Base-by-base conservation (phyloP, 2,888 invertebrate genomes). In the Synergus japonicus region DNA sequence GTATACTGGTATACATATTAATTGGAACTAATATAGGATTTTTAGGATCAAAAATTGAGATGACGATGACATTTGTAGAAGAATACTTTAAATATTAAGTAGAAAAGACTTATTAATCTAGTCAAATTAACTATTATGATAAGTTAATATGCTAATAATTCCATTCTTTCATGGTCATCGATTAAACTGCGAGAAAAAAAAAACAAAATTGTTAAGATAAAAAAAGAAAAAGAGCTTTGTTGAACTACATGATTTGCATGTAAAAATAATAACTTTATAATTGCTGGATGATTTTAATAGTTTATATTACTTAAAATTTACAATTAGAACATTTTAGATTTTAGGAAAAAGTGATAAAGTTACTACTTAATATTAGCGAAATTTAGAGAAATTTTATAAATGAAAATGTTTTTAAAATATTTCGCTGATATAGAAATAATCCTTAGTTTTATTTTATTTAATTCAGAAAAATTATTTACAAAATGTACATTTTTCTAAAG, bases 61-160 rank as follows among this genome's bases (percentile, higher is more conserved):
- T 54, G 49, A 49, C 46, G 46, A 49, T 69, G 54, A 73, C 15
- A 73, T 49, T 54, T 29, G 46, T 73, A 54, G 73, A 29, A 66
- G n/a, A 54, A 22, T 43, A 54, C 22, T 63, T 76, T 46, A 60
- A 44, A 64, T 76, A 60, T 63, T 64, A 63, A 49, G 63, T 77
- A 49, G 65, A 49, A 46, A 77, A 64, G 65, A 77, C 63, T 77
- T 64, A 76, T 64, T 76, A 64, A 63, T 76, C 63, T 63, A 76
- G 63, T 76, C 63, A 37, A 44, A 64, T n/a, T 63, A 63, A 63
- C 15, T 58, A 63, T 29, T 77, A 41, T 49, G 13, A 64, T 77
- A 77, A 64, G 44, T 22, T 15, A 46, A 64, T 64, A 64, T 7
- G 63, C 37, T 65, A 64, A 29, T 65, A 64, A 29, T 44, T 44